phyloP scores from a whole-genome alignment of 2,888 invertebrate genomes.

The Leptura quadrifasciata region DNA sequence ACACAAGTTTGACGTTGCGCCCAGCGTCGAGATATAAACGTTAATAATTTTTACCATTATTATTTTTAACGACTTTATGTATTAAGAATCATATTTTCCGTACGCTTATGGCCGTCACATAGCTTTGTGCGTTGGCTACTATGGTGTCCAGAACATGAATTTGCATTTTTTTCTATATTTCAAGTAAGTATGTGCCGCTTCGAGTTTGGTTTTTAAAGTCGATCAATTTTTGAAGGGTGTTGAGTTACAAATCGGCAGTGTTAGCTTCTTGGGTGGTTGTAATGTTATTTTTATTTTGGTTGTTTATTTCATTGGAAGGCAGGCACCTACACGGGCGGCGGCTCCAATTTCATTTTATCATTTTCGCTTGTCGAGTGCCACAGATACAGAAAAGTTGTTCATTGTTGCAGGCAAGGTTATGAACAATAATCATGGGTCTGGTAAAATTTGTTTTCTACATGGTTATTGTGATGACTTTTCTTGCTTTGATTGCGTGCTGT shows the following conservation, averaged over 20 bases:
- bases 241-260: slow-evolving; percentile 50
- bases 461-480: background rate
- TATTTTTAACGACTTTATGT: too few relatives aligned
- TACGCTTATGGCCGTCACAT: slow-evolving; percentile 9
- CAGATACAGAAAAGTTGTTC: background rate
- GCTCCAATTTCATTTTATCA: slow-evolving; percentile 16
- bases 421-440: background rate
- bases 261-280: slow-evolving; percentile 53
- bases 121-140: background rate
- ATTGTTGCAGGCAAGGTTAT: background rate
- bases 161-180: slow-evolving; percentile 21
- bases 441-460: background rate
- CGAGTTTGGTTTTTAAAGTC: slow-evolving; percentile 38
- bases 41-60: too few relatives aligned
- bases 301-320: slow-evolving; percentile 18
- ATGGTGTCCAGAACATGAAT: slow-evolving; percentile 15
- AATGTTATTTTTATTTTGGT: slow-evolving; percentile 40
- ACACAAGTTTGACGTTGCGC: too few relatives aligned
- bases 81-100: background rate
- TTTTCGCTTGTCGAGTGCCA: background rate
- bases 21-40: too few relatives aligned
- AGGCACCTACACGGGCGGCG: slow-evolving; percentile 39
- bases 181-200: slow-evolving; percentile 16
- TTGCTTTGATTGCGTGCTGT: background rate
- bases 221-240: slow-evolving; percentile 52